Conservation (phyloP, 2,888 invertebrate species). For the Conistra vaccinii region DNA sequence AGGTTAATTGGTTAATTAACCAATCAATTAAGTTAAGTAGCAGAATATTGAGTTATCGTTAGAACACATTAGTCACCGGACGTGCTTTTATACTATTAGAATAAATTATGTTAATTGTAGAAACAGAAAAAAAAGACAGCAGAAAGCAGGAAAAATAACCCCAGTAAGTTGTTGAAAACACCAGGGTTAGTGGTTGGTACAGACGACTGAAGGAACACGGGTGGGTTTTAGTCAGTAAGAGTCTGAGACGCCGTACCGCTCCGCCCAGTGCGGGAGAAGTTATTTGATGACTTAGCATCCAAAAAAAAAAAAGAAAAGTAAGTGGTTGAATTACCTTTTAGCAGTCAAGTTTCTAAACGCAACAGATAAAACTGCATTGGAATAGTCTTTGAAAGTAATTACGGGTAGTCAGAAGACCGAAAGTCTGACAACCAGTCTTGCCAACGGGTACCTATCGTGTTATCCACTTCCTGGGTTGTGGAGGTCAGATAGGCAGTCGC, state of each 20-base stretch:
- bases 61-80: too few species aligned
- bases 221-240: too few species aligned
- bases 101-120: not conserved
- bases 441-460: not conserved
- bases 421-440: not conserved
- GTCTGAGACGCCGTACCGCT: too few species aligned
- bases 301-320: too few species aligned
- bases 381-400: not conserved
- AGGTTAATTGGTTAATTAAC: conserved; percentile 7
- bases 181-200: too few species aligned
- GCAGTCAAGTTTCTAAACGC: too few species aligned
- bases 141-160: not conserved
- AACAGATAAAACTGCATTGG: not conserved
- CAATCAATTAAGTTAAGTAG: not conserved
- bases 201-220: too few species aligned
- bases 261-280: too few species aligned
- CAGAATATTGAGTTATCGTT: not conserved
- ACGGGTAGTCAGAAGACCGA: not conserved
- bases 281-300: too few species aligned
- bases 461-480: too few species aligned
- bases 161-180: not conserved
- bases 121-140: not conserved
- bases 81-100: not conserved
- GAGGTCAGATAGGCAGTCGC: too few species aligned
- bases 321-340: not conserved